Percentiles rank a stretch among this genome's conserved stretches.
phyloP scores from a whole-genome alignment of 2,113 vertebrate species.

The Charadrius vociferus region DNA sequence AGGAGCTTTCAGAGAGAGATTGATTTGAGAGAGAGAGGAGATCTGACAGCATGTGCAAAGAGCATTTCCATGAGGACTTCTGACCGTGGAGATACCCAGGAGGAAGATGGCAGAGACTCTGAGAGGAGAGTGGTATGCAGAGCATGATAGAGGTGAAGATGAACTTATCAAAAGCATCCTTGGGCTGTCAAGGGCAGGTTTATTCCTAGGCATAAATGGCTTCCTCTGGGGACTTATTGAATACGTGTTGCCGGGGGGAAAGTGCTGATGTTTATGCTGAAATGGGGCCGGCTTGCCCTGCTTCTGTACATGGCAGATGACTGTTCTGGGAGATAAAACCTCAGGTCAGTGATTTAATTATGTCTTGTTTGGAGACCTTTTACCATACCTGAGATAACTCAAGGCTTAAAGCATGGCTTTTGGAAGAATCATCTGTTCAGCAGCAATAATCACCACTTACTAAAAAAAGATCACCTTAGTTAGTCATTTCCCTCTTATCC shows the following conservation, averaged over 20 bases:
- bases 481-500: not conserved
- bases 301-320: not conserved
- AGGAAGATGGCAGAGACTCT: not conserved
- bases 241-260: rapidly evolving
- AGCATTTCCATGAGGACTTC: not conserved
- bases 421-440: not conserved
- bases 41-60: not conserved
- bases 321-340: not conserved
- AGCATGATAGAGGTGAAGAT: not conserved
- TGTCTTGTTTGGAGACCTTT: not conserved
- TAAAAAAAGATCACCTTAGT: slow-evolving; percentile 14
- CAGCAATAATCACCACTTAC: not conserved
- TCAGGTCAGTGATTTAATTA: slow-evolving; percentile 4
- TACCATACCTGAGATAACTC: not conserved
- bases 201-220: not conserved
- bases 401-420: not conserved
- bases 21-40: not conserved
- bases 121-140: rapidly evolving
- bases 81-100: not conserved
- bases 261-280: not conserved
- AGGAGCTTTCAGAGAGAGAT: not conserved
- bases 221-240: not conserved
- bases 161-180: not conserved
- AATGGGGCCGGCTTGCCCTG: not conserved
- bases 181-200: not conserved